Evolutionary conservation across 2,113 vertebrate species (phyloP).

Genomic region (Ammodytes marinus): DNA sequence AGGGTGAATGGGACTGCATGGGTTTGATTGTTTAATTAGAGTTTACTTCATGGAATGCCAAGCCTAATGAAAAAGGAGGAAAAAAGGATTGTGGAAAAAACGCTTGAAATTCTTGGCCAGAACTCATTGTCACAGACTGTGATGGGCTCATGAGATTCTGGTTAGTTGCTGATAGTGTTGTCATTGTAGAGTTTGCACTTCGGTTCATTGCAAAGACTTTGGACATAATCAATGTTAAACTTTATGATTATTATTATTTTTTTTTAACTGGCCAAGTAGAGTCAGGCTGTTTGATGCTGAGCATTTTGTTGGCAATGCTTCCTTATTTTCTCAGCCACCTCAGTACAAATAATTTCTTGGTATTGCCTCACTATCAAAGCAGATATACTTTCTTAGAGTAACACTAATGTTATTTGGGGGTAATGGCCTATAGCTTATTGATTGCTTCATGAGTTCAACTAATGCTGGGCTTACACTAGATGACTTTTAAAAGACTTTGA

Average conservation of each 20-base stretch:
- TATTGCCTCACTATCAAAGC: not conserved
- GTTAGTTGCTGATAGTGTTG: conserved; percentile 76
- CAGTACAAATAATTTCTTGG: not conserved
- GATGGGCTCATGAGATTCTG: conserved; percentile 78
- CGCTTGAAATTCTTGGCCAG: conserved; percentile 65
- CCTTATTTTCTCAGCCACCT: not conserved
- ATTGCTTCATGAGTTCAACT: not conserved
- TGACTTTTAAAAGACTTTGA: no score
- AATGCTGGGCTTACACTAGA: not conserved
- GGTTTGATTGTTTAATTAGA: conserved; percentile 86
- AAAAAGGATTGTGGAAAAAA: conserved; percentile 44
- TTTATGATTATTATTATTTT: conserved; percentile 8
- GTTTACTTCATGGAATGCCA: conserved; percentile 75
- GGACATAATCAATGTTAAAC: conserved; percentile 42
- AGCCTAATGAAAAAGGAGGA: conserved; percentile 63
- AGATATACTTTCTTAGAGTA: conserved; percentile 3
- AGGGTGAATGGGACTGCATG: conserved; percentile 74
- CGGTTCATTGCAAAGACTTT: conserved; percentile 62
- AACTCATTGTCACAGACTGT: conserved; percentile 76
- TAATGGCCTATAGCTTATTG: not conserved
- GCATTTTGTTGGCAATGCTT: not conserved
- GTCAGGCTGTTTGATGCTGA: conserved; percentile 3
- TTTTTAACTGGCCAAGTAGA: conserved; percentile 13
- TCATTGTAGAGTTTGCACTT: conserved; percentile 65
- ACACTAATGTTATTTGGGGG: conserved; percentile 5